phyloP scores from a whole-genome alignment of 2,113 vertebrate species.

The Cyphomyrus discorhynchus region DNA sequence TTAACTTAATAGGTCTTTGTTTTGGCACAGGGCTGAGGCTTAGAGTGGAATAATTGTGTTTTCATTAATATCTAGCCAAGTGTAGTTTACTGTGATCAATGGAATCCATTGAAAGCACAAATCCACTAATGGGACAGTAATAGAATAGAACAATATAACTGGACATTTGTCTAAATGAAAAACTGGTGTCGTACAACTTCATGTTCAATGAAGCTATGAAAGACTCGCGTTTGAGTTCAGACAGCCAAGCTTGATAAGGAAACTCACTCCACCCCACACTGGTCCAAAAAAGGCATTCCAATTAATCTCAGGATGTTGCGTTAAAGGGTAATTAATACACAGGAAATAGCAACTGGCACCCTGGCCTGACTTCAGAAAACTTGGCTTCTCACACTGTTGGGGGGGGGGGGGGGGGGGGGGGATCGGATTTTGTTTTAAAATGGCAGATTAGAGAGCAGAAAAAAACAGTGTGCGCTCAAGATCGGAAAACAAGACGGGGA shows the following conservation, averaged over 20 bases:
- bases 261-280: conserved; percentile 21
- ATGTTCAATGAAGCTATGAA: conserved; percentile 43
- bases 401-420: not conserved
- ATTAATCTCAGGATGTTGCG: conserved; percentile 50
- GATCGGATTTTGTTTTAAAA: conserved; percentile 18
- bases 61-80: conserved; percentile 13
- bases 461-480: conserved; percentile 3
- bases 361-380: not conserved
- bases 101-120: conserved; percentile 27
- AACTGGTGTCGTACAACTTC: conserved; percentile 32
- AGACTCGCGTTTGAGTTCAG: conserved; percentile 39
- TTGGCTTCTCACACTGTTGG: not conserved
- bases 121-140: conserved; percentile 43
- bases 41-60: conserved; percentile 17
- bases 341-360: not conserved
- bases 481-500: conserved; percentile 19
- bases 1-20: conserved; percentile 8
- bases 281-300: conserved; percentile 24
- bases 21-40: not conserved
- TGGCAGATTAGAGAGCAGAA: conserved; percentile 13
- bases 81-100: conserved; percentile 32
- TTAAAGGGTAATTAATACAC: conserved; percentile 46
- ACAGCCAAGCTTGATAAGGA: conserved; percentile 26
- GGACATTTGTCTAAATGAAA: conserved; percentile 47
- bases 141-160: conserved; percentile 52